Base-by-base conservation (phyloP, 2,113 vertebrate genomes). In the Nesogale talazaci region DNA sequence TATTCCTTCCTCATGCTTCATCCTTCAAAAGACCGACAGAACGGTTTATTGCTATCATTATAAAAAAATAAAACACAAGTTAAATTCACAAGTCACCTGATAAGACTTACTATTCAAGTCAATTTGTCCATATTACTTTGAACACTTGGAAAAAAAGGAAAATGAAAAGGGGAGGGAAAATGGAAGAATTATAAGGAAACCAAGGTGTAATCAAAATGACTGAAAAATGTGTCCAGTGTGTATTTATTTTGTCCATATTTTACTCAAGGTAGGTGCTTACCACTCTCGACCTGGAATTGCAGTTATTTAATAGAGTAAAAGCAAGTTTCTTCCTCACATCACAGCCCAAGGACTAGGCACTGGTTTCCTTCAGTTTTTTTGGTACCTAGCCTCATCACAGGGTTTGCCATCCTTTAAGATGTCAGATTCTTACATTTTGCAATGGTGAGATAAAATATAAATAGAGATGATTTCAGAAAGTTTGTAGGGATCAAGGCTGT, bases 71-170 rank as follows among this genome's bases (percentile, higher is more conserved):
- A 57, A 57, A 57, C 16, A 57, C 16, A 57, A 57, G 56, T 57
- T 57, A 57, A 57, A 57, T 57, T 57, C 56, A 11, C 8, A 57
- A 57, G 16, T 57, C 8, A 57, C 16, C 56, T 57, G 8, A n/a
- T 57, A 57, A 14, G 61, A n/a, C 61, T 38, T 72, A 15, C 38
- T 87, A 81, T 82, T 29, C 42, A 69, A 89, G 69, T 19, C 19
- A 31, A 23, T 56, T 89, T 94, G 91, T 89, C 78, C 76, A 63
- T 85, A 70, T 72, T 85, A 82, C 81, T 70, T 86, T 70, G 80
- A 91, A 91, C 40, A 82, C 10, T 65, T 42, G 83, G 42, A 74
- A 88, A 36, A n/a, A 75, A 91, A n/a, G n/a, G n/a, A n/a, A n/a
- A n/a, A n/a, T n/a, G n/a, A n/a, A n/a, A n/a, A 42, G 14, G 42